A percentile compares a stretch with the other conserved stretches of the same genome.
phyloP scores from a whole-genome alignment of 1,140 invertebrate species.

The Pseudomyrmex concolor region DNA sequence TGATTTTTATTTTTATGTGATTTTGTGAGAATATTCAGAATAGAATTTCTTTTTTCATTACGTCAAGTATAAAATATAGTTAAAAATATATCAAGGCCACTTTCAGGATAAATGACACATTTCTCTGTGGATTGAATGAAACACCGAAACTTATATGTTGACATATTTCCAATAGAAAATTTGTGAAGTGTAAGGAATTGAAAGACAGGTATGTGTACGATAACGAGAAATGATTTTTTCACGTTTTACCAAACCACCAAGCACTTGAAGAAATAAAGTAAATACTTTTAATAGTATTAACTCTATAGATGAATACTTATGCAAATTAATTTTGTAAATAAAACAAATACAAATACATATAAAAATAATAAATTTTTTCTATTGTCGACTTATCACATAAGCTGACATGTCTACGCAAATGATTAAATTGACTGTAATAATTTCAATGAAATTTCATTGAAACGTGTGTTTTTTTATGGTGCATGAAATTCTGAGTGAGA shows the following conservation, averaged over 20 bases:
- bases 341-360: too few relatives aligned
- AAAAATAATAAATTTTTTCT: constrained; percentile 12
- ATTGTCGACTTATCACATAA: constrained; percentile 26
- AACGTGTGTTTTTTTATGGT: not conserved
- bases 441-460: not conserved
- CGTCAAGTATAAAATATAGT: constrained; percentile 4
- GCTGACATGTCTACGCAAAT: not conserved
- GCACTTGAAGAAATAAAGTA: not conserved
- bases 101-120: constrained; percentile 45
- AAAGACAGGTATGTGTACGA: not conserved
- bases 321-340: too few relatives aligned
- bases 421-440: not conserved
- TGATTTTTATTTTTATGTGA: too few relatives aligned
- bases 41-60: too few relatives aligned
- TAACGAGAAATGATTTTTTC: not conserved
- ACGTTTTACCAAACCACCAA: not conserved
- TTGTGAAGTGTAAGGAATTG: not conserved
- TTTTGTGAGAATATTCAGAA: too few relatives aligned
- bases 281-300: not conserved
- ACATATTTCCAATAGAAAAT: constrained; percentile 35
- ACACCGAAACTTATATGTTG: constrained; percentile 1
- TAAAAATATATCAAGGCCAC: not conserved
- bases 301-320: too few relatives aligned
- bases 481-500: constrained; percentile 12
- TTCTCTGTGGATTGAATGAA: constrained; percentile 3